A percentile compares a stretch with the other conserved stretches of the same genome.
These are phyloP conservation scores for Spea bombifrons DNA, from an alignment of 2,113 vertebrate species.

Conservation along the genomic window DNA sequence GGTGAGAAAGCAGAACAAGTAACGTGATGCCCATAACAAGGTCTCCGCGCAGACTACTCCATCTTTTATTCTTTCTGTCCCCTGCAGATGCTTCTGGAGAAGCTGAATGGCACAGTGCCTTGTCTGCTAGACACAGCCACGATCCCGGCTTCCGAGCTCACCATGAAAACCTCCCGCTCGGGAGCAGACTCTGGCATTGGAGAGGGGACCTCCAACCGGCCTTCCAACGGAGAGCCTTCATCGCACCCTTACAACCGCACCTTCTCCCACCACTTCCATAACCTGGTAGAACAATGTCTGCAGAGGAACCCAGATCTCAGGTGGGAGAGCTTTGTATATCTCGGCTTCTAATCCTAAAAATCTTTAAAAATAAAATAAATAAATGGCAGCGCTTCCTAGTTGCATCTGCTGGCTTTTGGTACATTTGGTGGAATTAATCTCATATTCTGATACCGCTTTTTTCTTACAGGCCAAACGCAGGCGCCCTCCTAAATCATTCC, in stretches of 20 bases:
- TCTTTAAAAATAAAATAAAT: too few relatives aligned
- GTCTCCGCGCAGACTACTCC: background rate
- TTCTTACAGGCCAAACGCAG: conserved; percentile 80
- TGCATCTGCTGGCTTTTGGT: too few relatives aligned
- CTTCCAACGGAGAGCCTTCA: conserved; percentile 80
- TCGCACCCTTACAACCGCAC: conserved; percentile 90
- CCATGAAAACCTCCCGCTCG: conserved; percentile 80
- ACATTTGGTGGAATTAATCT: background rate
- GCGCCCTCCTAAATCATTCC: conserved; percentile 81
- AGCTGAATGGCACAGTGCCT: conserved; percentile 92
- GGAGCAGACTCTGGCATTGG: conserved; percentile 78
- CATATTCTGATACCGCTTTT: conserved; percentile 17
- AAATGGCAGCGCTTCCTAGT: too few relatives aligned
- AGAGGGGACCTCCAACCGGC: conserved; percentile 70
- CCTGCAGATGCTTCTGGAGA: conserved; percentile 91
- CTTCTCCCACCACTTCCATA: conserved; percentile 89
- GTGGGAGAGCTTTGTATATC: conserved; percentile 56
- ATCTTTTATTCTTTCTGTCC: conserved; percentile 12
- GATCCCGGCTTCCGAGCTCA: conserved; percentile 89
- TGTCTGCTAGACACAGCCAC: conserved; percentile 93
- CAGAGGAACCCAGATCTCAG: conserved; percentile 86
- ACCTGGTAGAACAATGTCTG: conserved; percentile 90
- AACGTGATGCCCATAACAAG: background rate
- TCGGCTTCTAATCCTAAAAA: background rate
- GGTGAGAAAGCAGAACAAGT: conserved; percentile 57